Percentiles rank a stretch among this genome's conserved stretches.
Evolutionary conservation across 2,888 invertebrate species (phyloP).

Genomic region (Euphydryas editha): DNA sequence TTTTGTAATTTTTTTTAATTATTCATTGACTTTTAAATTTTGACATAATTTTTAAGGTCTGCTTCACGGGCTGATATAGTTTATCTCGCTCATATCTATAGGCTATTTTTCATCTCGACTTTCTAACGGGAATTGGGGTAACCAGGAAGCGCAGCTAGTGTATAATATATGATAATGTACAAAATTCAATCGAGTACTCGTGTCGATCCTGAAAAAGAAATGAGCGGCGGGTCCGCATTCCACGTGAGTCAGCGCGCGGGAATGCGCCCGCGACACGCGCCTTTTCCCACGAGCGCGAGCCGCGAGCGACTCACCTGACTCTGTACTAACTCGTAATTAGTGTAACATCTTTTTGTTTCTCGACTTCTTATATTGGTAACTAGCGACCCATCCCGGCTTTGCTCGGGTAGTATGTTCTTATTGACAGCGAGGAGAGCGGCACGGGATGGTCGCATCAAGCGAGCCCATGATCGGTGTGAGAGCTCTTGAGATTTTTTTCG

Average conservation of each 20-base stretch:
- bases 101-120: too few relatives aligned
- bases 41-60: too few relatives aligned
- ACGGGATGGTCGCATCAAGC: too few relatives aligned
- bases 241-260: slow-evolving; percentile 39
- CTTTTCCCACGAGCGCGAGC: slow-evolving; percentile 19
- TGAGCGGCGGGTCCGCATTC: slow-evolving; percentile 36
- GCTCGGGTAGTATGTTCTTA: too few relatives aligned
- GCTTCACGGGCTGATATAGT: too few relatives aligned
- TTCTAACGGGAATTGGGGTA: neutral
- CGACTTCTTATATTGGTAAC: neutral
- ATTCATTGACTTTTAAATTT: too few relatives aligned
- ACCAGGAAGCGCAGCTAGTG: neutral
- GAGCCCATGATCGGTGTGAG: too few relatives aligned
- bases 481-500: too few relatives aligned
- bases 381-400: too few relatives aligned
- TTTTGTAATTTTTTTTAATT: too few relatives aligned
- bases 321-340: neutral
- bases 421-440: too few relatives aligned
- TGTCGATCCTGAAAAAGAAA: neutral
- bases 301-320: slow-evolving; percentile 7
- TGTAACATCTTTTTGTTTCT: neutral
- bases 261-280: slow-evolving; percentile 42
- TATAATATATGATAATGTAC: neutral
- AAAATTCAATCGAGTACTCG: neutral
- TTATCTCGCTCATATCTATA: too few relatives aligned